Base-by-base conservation (phyloP, 2,113 vertebrate species). In the Panthera uncia region DNA sequence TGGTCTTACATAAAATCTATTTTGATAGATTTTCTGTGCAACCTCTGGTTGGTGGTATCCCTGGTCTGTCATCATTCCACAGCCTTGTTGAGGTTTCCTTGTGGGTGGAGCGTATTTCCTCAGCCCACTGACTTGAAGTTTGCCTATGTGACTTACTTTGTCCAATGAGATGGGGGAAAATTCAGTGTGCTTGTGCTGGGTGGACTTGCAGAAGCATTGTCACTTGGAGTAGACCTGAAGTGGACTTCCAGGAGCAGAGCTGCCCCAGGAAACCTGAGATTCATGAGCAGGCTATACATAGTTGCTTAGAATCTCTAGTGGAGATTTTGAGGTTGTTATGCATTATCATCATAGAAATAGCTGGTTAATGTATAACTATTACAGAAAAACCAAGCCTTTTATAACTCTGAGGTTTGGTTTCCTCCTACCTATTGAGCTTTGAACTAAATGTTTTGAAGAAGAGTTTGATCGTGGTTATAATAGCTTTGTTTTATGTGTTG, bases 1-100 rank as follows among this genome's bases (percentile, higher is more conserved):
- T 84, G 45, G 55, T 33, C 27, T 94, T 92, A 90, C n/a, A 65
- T 55, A 73, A 92, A 89, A 78, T 94, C 66, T 50, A 57, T 86
- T 89, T 88, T 33, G 87, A 76, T 88, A 79, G 36, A 88, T 88
- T 93, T 94, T 68, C 38, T 61, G 38, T 52, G 38, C 4, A 63
- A 3, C 33, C 68, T 73, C 2, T 11, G 13, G 50, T 65, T 63
- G 21, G 87, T 55, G 48, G 9, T 29, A 52, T 74, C 90, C 50
- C 86, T 85, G 33, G 10, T 74, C 66, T 84, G 12, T 48, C 80
- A 94, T 65, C 83, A 74, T 79, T 66, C 45, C n/a, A 48, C 29
- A 27, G 33, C 65, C 33, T 82, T 52, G 68, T 38, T 31, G 45
- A 68, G 16, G 7, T 25, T 50, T 45, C 45, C 7, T 25, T 41